Percentiles rank a stretch among this genome's conserved stretches.
These are phyloP conservation scores for Nesogale talazaci DNA, from an alignment of 2,113 vertebrate genomes.

Conservation along the genomic window DNA sequence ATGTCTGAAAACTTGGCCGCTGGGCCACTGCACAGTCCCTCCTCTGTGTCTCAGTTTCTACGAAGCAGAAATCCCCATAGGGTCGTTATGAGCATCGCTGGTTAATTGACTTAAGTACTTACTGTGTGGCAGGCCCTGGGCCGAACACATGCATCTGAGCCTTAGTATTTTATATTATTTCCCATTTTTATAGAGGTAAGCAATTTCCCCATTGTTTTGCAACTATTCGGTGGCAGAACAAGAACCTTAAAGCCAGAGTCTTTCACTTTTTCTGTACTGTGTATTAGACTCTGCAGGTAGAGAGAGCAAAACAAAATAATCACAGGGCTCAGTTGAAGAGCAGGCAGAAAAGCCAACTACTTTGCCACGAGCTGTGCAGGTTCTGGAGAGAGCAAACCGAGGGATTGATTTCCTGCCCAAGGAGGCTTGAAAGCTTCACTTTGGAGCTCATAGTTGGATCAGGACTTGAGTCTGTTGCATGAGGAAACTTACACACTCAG, in stretches of 20 bases:
- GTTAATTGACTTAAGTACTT: not conserved
- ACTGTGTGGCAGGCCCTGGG: not conserved
- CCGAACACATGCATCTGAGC: not conserved
- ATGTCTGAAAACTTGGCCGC: not conserved
- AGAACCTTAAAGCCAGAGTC: not conserved
- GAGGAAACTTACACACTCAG: not conserved
- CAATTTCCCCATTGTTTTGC: not conserved
- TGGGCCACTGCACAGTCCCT: not conserved
- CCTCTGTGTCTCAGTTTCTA: not conserved
- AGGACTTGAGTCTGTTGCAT: too few species aligned
- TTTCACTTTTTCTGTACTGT: not conserved
- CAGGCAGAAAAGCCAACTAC: not conserved
- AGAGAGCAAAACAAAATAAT: not conserved
- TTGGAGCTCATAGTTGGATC: fast-evolving
- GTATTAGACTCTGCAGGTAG: not conserved
- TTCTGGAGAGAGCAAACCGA: not conserved
- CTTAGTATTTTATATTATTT: not conserved
- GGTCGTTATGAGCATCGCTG: not conserved
- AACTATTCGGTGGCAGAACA: not conserved
- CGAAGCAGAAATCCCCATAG: not conserved
- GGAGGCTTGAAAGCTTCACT: not conserved
- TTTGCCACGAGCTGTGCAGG: not conserved
- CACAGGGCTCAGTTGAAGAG: not conserved
- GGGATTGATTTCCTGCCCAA: not conserved
- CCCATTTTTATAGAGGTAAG: conserved; percentile 30